Conservation (phyloP, 2,888 invertebrate species). For the Schizotus pectinicornis region DNA sequence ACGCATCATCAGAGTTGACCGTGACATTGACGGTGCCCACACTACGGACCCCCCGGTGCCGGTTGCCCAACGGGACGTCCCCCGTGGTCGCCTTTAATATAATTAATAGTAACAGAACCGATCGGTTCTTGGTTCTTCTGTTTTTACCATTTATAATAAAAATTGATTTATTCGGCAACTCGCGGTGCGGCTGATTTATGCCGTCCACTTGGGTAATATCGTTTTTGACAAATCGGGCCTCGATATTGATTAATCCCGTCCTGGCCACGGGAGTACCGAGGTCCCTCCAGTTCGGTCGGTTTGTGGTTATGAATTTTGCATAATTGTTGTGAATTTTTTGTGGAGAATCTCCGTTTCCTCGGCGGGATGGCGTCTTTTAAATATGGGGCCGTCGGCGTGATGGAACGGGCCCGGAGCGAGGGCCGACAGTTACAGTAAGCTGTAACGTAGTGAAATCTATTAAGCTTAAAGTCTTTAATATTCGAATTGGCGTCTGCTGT, state of each 20-base stretch:
- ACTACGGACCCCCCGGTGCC: conserved; percentile 22
- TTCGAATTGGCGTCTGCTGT: conserved; percentile 30
- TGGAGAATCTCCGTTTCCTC: conserved; percentile 3
- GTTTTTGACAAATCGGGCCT: conserved; percentile 17
- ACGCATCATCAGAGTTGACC: conserved; percentile 19
- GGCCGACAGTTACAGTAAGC: conserved; percentile 14
- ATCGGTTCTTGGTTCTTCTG: conserved; percentile 19
- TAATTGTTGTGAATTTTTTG: not conserved
- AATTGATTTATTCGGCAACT: conserved; percentile 23
- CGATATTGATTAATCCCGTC: conserved; percentile 12
- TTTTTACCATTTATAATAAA: conserved; percentile 11
- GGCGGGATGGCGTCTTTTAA: conserved; percentile 3
- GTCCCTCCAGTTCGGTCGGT: conserved; percentile 5
- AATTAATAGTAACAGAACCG: conserved; percentile 28
- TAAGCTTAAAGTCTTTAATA: conserved; percentile 19
- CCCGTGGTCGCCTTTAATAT: conserved; percentile 21
- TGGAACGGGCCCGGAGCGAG: conserved; percentile 7
- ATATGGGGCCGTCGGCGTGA: conserved; percentile 8
- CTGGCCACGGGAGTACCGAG: not conserved
- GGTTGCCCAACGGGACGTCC: conserved; percentile 11
- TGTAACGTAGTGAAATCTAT: conserved; percentile 6
- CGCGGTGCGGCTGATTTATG: conserved; percentile 23
- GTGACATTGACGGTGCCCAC: conserved; percentile 29
- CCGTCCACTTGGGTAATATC: conserved; percentile 21
- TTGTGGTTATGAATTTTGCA: not conserved